A percentile compares a stretch with the other conserved stretches of the same genome.
Conservation (phyloP, 1,140 invertebrate species). For the Pteromalus puparum region DNA sequence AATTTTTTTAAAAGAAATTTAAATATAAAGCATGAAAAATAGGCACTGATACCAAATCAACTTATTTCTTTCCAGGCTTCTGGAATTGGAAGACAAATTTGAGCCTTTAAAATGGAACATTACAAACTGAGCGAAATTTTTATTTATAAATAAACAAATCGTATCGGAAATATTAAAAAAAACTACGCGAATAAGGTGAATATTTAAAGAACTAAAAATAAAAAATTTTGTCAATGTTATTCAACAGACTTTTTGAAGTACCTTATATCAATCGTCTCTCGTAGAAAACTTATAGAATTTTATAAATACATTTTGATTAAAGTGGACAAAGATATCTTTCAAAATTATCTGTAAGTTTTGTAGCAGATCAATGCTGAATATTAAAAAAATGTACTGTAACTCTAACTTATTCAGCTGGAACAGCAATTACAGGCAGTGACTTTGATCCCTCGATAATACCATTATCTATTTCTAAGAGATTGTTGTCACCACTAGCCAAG, state of each 20-base stretch:
- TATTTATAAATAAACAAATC: conserved; percentile 24
- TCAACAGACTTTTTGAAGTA: conserved; percentile 27
- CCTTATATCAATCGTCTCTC: conserved; percentile 24
- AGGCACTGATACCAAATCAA: conserved; percentile 34
- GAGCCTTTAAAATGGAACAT: conserved; percentile 42
- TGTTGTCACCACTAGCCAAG: conserved; percentile 60
- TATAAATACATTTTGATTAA: conserved; percentile 28
- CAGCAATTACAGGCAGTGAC: conserved; percentile 57
- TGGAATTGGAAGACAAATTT: conserved; percentile 58
- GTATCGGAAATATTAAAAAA: conserved; percentile 20
- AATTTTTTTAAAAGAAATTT: conserved; percentile 21
- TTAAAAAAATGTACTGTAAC: conserved; percentile 43
- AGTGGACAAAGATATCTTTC: conserved; percentile 38
- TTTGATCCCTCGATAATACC: conserved; percentile 58
- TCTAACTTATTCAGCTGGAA: conserved; percentile 58
- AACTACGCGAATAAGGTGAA: conserved; percentile 27
- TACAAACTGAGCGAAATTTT: conserved; percentile 25
- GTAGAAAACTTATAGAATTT: conserved; percentile 43
- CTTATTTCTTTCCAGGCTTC: conserved; percentile 42
- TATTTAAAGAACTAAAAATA: conserved; percentile 22
- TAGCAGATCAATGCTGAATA: conserved; percentile 40
- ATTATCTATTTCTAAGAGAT: conserved; percentile 64
- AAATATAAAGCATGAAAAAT: conserved; percentile 39
- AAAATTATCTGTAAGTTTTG: conserved; percentile 36
- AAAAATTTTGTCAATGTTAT: conserved; percentile 34